These are phyloP conservation scores for Nipponia nippon DNA, from an alignment of 2,113 vertebrate species.

Conservation along the genomic window DNA sequence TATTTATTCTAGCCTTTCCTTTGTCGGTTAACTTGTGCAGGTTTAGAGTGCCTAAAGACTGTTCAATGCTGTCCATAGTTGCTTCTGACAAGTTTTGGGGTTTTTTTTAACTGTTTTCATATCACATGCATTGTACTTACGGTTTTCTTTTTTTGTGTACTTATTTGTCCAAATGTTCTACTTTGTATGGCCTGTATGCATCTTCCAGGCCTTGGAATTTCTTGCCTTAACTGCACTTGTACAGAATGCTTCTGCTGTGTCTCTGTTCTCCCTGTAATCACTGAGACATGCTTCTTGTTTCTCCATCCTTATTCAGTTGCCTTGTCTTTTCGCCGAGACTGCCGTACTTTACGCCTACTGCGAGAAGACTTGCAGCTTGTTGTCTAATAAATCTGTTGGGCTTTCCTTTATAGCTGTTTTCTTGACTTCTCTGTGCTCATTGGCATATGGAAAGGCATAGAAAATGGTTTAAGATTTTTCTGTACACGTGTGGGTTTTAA, in stretches of 20 bases:
- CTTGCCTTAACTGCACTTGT: not conserved
- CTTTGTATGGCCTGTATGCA: not conserved
- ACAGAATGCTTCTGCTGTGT: not conserved
- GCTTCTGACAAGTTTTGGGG: not conserved
- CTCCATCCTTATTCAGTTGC: not conserved
- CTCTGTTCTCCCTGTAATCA: not conserved
- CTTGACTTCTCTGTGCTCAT: not conserved
- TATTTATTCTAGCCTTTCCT: not conserved
- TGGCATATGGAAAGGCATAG: not conserved
- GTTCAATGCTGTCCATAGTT: not conserved
- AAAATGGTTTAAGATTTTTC: not conserved
- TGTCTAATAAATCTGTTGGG: not conserved
- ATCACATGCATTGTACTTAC: accelerated
- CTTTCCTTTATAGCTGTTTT: not conserved
- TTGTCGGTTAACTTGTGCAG: not conserved
- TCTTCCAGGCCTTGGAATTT: not conserved
- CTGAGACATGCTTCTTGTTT: not conserved
- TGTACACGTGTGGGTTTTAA: not conserved
- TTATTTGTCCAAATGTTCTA: not conserved
- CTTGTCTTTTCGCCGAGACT: not conserved
- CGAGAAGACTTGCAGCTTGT: not conserved
- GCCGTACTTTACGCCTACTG: not conserved
- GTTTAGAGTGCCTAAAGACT: not conserved
- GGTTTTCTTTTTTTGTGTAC: not conserved
- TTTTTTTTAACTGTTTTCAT: not conserved